A percentile compares a stretch with the other conserved stretches of the same genome.
Evolutionary conservation across 2,888 invertebrate genomes (phyloP).

Genomic region (Cataglyphis rosenhaueri): DNA sequence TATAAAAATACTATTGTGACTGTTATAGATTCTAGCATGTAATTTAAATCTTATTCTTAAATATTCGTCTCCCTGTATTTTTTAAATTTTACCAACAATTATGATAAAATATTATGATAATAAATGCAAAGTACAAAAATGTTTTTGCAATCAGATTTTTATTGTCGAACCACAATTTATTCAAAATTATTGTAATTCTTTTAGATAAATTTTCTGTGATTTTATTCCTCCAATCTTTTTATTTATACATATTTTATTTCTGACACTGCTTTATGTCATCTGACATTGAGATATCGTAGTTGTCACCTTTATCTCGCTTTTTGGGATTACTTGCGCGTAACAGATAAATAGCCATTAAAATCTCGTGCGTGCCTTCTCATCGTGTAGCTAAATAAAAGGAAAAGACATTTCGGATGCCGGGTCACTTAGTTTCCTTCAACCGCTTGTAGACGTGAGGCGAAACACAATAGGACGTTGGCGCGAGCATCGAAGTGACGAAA

Average conservation of each 20-base stretch:
- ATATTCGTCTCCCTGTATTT: background rate
- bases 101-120: too few relatives aligned
- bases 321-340: background rate
- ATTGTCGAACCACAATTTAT: background rate
- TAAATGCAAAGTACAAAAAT: too few relatives aligned
- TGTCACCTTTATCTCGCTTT: background rate
- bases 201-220: background rate
- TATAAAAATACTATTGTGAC: too few relatives aligned
- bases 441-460: conserved; percentile 60
- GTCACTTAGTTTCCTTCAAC: conserved; percentile 53
- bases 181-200: background rate
- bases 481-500: conserved; percentile 42
- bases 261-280: background rate
- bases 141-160: background rate
- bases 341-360: conserved; percentile 11
- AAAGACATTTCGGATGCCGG: conserved; percentile 41
- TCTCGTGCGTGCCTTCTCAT: background rate
- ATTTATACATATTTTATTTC: background rate
- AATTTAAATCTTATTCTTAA: conserved; percentile 4
- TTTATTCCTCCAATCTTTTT: background rate
- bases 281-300: background rate
- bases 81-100: conserved; percentile 7
- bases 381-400: background rate
- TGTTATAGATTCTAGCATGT: too few relatives aligned
- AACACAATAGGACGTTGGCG: conserved; percentile 57